Evolutionary conservation across 1,140 invertebrate species (phyloP).

Genomic region (Anadara kagoshimensis): DNA sequence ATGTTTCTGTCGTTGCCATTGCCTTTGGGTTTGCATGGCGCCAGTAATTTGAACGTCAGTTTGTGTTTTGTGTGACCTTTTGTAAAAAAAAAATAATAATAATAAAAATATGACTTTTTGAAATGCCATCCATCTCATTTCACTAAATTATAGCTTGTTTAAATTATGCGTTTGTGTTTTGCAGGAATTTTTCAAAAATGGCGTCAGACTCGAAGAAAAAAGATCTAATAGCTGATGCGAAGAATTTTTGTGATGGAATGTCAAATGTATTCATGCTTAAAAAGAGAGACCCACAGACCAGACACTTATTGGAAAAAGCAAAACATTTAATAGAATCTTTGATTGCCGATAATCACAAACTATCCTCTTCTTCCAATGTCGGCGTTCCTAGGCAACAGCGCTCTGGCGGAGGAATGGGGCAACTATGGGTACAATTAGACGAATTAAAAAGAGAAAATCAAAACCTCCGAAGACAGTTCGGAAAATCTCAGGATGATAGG

Average conservation of each 20-base stretch:
- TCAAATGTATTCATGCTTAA: conserved; percentile 66
- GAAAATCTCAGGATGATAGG: conserved; percentile 50
- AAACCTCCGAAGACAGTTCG: conserved; percentile 52
- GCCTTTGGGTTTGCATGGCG: no score
- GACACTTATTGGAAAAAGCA: conserved; percentile 63
- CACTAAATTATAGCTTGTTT: no score
- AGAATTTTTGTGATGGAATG: conserved; percentile 63
- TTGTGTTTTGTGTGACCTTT: no score
- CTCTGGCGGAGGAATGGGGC: conserved; percentile 62
- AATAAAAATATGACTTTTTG: no score
- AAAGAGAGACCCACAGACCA: conserved; percentile 64
- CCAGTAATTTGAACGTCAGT: no score
- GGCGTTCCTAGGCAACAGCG: conserved; percentile 30
- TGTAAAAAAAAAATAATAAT: no score
- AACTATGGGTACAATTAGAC: conserved; percentile 69
- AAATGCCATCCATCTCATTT: no score
- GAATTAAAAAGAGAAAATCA: conserved; percentile 69
- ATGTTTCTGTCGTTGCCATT: no score
- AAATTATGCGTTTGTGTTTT: no score
- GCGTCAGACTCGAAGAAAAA: conserved; percentile 50
- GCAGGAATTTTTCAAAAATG: conserved; percentile 27
- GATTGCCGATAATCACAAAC: conserved; percentile 50
- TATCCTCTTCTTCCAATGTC: conserved; percentile 16
- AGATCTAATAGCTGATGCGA: conserved; percentile 59
- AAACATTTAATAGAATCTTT: conserved; percentile 59